Conservation (phyloP, 2,797 vertebrate species). For the Pipistrellus pygmaeus region DNA sequence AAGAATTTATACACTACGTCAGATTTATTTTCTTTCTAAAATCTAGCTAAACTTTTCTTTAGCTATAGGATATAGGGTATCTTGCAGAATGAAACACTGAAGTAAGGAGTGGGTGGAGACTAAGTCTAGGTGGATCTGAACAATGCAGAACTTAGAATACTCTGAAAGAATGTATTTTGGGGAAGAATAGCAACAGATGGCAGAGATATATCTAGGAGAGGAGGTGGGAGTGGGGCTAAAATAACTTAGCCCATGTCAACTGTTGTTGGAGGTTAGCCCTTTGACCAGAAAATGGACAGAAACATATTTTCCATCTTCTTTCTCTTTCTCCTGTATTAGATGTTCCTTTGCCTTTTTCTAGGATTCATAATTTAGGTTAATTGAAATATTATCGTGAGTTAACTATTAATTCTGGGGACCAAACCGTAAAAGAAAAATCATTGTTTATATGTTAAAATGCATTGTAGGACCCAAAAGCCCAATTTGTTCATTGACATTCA, state of each 20-base stretch:
- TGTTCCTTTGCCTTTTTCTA: conserved; percentile 20
- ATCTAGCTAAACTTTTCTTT: conserved; percentile 15
- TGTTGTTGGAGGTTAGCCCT: neutral
- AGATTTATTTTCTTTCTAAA: conserved; percentile 54
- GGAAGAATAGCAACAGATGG: neutral
- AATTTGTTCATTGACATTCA: neutral
- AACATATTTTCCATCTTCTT: neutral
- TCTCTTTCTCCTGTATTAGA: neutral
- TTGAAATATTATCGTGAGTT: neutral
- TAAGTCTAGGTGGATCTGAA: neutral
- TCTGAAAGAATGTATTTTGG: neutral
- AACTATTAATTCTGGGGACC: neutral
- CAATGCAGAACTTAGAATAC: neutral
- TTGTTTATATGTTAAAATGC: conserved; percentile 6
- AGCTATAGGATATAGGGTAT: neutral
- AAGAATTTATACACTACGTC: conserved; percentile 29
- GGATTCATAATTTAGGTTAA: neutral
- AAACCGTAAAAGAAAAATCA: neutral
- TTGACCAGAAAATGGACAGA: neutral
- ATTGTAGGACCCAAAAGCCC: neutral
- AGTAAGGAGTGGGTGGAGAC: neutral
- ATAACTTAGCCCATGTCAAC: neutral
- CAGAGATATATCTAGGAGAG: neutral
- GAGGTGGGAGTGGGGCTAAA: neutral
- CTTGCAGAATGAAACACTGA: conserved; percentile 38